Base-by-base conservation (phyloP, 2,113 vertebrate species). In the Thamnaconus septentrionalis region DNA sequence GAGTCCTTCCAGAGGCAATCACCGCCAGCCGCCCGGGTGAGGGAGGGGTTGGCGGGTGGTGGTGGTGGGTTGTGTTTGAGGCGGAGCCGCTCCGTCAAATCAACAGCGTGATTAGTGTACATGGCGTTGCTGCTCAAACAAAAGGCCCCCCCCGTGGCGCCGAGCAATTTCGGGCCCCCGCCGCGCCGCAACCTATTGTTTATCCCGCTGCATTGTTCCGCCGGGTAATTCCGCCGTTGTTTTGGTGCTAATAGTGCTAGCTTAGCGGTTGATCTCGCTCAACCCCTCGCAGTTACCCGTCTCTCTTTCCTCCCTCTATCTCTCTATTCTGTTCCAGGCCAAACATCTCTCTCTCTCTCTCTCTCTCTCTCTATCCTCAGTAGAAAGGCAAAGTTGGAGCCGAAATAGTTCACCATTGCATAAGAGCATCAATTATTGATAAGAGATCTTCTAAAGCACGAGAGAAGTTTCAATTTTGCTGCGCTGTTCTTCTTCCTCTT, bases 391-490 rank as follows among this genome's bases (percentile, higher is more conserved):
- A 31, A 61, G 53, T 69, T 77, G 56, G 66, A 75, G 59, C 18
- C 70, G 63, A 68, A 66, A 71, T 69, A 53, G 69, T 84, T 71
- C 65, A 61, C 18, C 56, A 71, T 79, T 76, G 64, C 71, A 59
- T 46, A 79, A 70, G 73, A 63, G 53, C 47, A 76, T 81, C 1
- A 76, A 76, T 75, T 76, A 85, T 87, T 79, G 75, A 86, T 69
- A 69, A 71, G 69, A 51, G 45, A 66, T 71, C 55, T 72, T 53
- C 69, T 42, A 5, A 61, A 61, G 63, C 49, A 11, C 55, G 56
- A 78, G 53, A 66, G 60, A 61, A 63, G 66, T 83, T 81, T 83
- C 61, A 79, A 65, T 79, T 78, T 73, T 31, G 18, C 18, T 31
- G 18, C 18, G 63, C 66, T 56, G 53, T 43, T 39, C 67, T 66